A percentile compares a stretch with the other conserved stretches of the same genome.
These are phyloP conservation scores for Petaurus breviceps DNA, from an alignment of 2,113 vertebrate species.

Conservation along the genomic window DNA sequence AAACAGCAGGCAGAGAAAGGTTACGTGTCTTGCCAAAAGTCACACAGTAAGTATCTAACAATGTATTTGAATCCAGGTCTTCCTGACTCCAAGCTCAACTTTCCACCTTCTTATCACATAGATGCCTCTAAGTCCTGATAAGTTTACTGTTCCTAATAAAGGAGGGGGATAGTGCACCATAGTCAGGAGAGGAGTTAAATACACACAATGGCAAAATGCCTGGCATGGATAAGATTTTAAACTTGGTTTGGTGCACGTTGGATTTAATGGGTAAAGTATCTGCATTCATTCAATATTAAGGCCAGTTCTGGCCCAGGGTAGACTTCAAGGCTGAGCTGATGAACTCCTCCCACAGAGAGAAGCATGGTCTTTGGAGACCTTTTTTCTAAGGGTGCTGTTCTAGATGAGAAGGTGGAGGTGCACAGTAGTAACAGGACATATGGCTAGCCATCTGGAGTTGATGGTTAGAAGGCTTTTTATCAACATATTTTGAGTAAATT, in stretches of 20 bases:
- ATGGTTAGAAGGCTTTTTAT: no score
- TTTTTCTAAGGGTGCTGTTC: not conserved
- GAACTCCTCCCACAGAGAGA: not conserved
- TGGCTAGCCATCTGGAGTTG: not conserved
- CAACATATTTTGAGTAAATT: not conserved
- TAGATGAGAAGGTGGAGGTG: not conserved
- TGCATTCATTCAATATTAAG: not conserved
- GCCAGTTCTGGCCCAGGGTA: not conserved
- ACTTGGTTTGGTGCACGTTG: not conserved
- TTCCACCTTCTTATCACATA: not conserved
- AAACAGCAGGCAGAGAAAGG: not conserved
- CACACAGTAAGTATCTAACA: not conserved
- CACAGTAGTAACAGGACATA: not conserved
- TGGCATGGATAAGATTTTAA: not conserved
- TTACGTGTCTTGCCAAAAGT: not conserved
- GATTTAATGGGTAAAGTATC: no score
- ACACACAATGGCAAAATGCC: not conserved
- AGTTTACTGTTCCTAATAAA: not conserved
- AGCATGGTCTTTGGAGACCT: not conserved
- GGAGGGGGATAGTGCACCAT: not conserved
- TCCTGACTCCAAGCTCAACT: not conserved
- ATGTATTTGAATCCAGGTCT: not conserved
- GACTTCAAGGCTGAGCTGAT: not conserved
- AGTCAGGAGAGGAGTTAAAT: not conserved
- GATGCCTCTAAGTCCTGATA: not conserved